Conservation (phyloP, 2,888 invertebrate genomes). For the Cryptocephalus moraei region DNA sequence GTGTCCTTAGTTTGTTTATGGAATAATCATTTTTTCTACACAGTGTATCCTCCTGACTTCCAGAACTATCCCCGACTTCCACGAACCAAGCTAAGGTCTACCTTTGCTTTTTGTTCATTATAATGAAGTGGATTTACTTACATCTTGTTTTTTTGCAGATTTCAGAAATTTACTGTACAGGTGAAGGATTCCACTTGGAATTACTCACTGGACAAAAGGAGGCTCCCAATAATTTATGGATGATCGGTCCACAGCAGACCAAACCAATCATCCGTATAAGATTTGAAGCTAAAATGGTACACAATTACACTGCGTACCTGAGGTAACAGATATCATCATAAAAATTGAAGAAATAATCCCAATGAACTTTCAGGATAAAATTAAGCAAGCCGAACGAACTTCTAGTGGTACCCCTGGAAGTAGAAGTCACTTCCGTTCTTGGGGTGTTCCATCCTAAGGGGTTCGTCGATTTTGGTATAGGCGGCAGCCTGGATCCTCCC, state of each 20-base stretch:
- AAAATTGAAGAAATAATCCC: neutral
- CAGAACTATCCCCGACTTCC: no score
- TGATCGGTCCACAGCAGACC: conserved; percentile 79
- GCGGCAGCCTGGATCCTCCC: conserved; percentile 60
- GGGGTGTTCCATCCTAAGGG: conserved; percentile 71
- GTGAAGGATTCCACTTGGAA: conserved; percentile 81
- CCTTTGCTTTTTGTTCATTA: neutral
- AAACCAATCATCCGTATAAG: conserved; percentile 81
- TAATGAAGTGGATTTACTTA: neutral
- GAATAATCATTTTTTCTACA: no score
- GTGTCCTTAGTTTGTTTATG: no score
- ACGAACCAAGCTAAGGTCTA: no score
- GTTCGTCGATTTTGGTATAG: conserved; percentile 71
- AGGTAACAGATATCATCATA: conserved; percentile 37
- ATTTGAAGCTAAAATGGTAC: conserved; percentile 65
- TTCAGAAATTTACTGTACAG: conserved; percentile 76
- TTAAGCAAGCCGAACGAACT: conserved; percentile 56
- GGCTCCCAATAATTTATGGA: conserved; percentile 78
- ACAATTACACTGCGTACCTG: conserved; percentile 78
- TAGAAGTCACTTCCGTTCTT: conserved; percentile 55
- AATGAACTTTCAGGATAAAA: conserved; percentile 46
- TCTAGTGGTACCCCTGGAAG: conserved; percentile 73
- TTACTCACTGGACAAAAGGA: conserved; percentile 68
- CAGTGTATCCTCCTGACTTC: no score
- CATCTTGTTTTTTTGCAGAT: conserved; percentile 42